phyloP scores from a whole-genome alignment of 2,888 invertebrate genomes.

The Drosophila bunnanda region DNA sequence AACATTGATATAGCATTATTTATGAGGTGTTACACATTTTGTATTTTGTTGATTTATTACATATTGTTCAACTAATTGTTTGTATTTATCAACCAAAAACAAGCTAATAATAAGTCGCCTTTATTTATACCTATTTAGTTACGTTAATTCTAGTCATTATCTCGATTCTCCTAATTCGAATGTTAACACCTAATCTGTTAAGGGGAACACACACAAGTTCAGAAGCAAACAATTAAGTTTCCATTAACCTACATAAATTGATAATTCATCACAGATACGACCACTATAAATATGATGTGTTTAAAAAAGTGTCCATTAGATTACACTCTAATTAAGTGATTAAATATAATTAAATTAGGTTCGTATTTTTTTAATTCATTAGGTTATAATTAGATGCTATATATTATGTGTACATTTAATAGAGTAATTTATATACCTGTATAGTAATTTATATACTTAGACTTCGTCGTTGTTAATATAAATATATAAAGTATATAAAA shows the following conservation, averaged over 20 bases:
- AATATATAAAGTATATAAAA: background rate
- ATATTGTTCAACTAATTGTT: constrained; percentile 8
- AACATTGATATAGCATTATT: background rate
- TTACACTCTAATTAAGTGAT: constrained; percentile 1
- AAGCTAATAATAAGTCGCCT: constrained; percentile 1
- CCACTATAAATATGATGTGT: constrained; percentile 3
- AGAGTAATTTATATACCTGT: no score
- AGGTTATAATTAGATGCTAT: background rate
- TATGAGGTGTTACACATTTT: constrained; percentile 5
- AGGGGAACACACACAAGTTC: background rate
- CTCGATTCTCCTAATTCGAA: constrained; percentile 14
- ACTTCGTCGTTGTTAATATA: accelerated
- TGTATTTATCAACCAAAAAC: constrained; percentile 27
- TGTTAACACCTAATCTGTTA: constrained; percentile 17
- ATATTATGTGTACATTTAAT: background rate
- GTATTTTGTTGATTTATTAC: background rate
- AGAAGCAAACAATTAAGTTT: constrained; percentile 20
- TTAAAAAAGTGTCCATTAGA: constrained; percentile 1
- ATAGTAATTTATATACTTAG: no score
- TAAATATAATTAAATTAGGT: background rate
- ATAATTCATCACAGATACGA: constrained; percentile 12
- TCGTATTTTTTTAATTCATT: background rate
- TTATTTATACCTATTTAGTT: constrained; percentile 25
- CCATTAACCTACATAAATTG: constrained; percentile 25
- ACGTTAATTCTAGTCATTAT: constrained; percentile 28